Base-by-base conservation (phyloP, 2,888 invertebrate genomes). In the Branchellion lobata region DNA sequence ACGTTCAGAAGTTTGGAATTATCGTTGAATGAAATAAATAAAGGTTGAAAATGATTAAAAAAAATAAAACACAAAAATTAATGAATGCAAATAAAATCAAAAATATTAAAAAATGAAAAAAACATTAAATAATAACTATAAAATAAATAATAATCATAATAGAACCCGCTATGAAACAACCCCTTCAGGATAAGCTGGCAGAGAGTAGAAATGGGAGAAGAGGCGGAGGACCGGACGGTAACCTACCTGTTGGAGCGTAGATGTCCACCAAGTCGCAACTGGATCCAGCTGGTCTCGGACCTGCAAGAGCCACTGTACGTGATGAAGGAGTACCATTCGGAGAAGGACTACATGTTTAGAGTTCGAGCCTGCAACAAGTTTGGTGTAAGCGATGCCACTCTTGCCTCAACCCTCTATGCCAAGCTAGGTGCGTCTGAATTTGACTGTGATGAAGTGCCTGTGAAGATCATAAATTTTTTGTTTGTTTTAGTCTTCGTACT, bases 281-380 rank as follows among this genome's bases (percentile, higher is more conserved):
- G 87, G 87, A 80, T 84, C 3, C 85, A 85, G 72, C 79, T 85
- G 31, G 85, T 84, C 14, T 81, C 84, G 0, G 84, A 85, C 40
- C 78, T 86, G 34, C 80, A 78, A 47, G 84, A 84, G 57, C 84
- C 84, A 0, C 81, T 80, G 21, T 86, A 84, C 82, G 81, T 82
- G 27, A 83, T 86, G 74, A 84, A 83, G 40, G 84, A 85, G 29
- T 82, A 99, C 82, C 92, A 94, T 85, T 95, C 97, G 0, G 94
- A 94, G 89, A 91, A 94, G 83, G 96, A 97, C 88, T 99, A 99
- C 89, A 93, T 93, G 88, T 96, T 97, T 90, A 91, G 98, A 81
- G 92, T 98, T 51, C 91, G 97, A 36, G 97, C 98, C 1, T 95
- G 96, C 87, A 99, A 98, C 89, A 94, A 95, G 87, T 95, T 93